Conservation (phyloP, 1,140 invertebrate species). For the Zeugodacus cucurbitae region DNA sequence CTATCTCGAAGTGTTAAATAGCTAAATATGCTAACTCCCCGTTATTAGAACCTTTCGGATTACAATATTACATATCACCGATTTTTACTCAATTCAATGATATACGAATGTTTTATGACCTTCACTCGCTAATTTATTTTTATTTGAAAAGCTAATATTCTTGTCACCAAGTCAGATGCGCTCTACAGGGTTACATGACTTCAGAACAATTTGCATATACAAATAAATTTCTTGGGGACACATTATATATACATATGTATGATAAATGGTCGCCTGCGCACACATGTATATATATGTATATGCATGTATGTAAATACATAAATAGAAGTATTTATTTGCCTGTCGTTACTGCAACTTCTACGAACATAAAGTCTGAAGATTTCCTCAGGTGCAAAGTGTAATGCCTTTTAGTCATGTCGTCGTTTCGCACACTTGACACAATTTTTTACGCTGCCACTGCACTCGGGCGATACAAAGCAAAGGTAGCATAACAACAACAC, state of each 20-base stretch:
- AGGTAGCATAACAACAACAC: background rate
- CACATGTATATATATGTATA: background rate
- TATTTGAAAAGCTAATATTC: too few species aligned
- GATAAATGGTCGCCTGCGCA: background rate
- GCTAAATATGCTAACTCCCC: too few species aligned
- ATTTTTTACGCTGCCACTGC: background rate
- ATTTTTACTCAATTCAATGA: too few species aligned
- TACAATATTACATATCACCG: too few species aligned
- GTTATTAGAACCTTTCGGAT: too few species aligned
- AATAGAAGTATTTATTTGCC: conserved; percentile 27
- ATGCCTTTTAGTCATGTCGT: conserved; percentile 23
- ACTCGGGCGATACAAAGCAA: background rate
- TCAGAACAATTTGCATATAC: background rate
- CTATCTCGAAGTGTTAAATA: too few species aligned
- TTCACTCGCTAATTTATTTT: too few species aligned
- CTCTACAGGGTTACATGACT: too few species aligned
- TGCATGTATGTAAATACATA: background rate
- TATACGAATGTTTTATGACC: too few species aligned
- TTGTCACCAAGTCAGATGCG: too few species aligned
- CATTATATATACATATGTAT: background rate
- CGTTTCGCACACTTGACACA: conserved; percentile 19
- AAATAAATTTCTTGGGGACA: background rate
- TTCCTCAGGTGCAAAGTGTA: conserved; percentile 30
- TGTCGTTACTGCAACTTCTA: background rate
- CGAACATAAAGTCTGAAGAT: conserved; percentile 17